Percentiles rank a stretch among this genome's conserved stretches.
Conservation (phyloP, 2,888 invertebrate species). For the Plusia festucae region DNA sequence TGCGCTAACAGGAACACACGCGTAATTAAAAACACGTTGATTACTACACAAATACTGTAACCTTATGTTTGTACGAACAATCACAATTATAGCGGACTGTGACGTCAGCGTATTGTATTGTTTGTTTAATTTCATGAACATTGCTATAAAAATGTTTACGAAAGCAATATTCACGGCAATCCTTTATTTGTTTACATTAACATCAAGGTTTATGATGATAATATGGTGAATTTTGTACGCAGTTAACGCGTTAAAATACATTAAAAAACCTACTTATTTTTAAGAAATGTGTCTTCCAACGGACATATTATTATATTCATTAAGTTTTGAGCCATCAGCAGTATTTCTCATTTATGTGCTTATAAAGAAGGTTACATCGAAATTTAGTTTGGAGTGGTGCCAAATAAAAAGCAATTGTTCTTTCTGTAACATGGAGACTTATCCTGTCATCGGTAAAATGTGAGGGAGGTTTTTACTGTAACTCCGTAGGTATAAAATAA, state of each 20-base stretch:
- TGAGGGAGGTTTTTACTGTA: background rate
- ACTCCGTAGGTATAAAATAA: background rate
- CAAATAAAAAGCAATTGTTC: background rate
- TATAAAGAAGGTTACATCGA: conserved; percentile 1
- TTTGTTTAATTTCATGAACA: background rate
- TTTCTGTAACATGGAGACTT: background rate
- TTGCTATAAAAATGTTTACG: background rate
- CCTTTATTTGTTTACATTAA: background rate
- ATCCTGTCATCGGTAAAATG: conserved; percentile 8
- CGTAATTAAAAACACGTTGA: background rate
- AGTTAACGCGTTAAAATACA: too few relatives aligned
- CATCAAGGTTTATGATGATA: background rate
- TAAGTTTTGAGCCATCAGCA: background rate
- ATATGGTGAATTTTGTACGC: too few relatives aligned
- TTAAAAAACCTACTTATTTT: too few relatives aligned
- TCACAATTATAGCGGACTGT: background rate
- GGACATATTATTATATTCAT: too few relatives aligned
- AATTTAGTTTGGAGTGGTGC: background rate
- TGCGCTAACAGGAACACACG: background rate
- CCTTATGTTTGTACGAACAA: background rate
- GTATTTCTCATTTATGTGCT: background rate
- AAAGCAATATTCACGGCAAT: background rate
- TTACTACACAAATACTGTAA: background rate
- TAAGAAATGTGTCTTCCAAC: background rate
- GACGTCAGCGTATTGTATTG: background rate